A percentile compares a stretch with the other conserved stretches of the same genome.
Conservation (phyloP, 1,140 invertebrate species). For the Probaryconus sp. region DNA sequence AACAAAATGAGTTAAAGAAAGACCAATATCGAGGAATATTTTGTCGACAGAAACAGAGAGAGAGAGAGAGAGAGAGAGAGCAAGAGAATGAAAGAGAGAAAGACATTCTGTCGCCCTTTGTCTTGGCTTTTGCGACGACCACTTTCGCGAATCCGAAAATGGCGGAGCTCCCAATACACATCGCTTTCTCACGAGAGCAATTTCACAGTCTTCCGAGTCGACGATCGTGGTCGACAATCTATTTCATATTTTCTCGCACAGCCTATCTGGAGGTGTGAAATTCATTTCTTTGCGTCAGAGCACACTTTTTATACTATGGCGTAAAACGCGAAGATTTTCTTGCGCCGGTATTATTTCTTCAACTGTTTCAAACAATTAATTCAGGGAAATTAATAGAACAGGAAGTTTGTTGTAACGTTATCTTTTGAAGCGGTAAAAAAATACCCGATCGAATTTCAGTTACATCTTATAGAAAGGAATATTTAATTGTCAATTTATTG, state of each 20-base stretch:
- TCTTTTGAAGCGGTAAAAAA: too few relatives aligned
- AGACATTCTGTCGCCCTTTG: too few relatives aligned
- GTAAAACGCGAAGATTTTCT: slow-evolving; percentile 26
- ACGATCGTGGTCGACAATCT: slow-evolving; percentile 31
- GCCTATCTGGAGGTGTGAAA: slow-evolving; percentile 28
- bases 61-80: too few relatives aligned
- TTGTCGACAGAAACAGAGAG: too few relatives aligned
- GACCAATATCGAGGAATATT: too few relatives aligned
- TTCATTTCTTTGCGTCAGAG: slow-evolving; percentile 20
- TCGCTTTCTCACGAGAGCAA: slow-evolving; percentile 27
- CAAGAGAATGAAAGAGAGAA: too few relatives aligned
- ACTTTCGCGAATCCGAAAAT: slow-evolving; percentile 31
- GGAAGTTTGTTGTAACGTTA: too few relatives aligned
- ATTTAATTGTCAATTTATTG: too few relatives aligned
- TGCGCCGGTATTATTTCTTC: slow-evolving; percentile 22
- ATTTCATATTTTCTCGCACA: slow-evolving; percentile 28
- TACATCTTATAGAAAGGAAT: too few relatives aligned
- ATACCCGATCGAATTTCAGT: too few relatives aligned
- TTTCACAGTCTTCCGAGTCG: slow-evolving; percentile 31
- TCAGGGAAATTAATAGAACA: too few relatives aligned
- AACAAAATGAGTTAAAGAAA: slow-evolving; percentile 14
- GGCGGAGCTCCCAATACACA: slow-evolving; percentile 2
- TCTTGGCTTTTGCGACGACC: slow-evolving; percentile 32
- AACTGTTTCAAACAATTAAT: too few relatives aligned
- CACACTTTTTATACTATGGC: slow-evolving; percentile 28